Evolutionary conservation across 2,113 vertebrate species (phyloP).

Genomic region (Tichodroma muraria): DNA sequence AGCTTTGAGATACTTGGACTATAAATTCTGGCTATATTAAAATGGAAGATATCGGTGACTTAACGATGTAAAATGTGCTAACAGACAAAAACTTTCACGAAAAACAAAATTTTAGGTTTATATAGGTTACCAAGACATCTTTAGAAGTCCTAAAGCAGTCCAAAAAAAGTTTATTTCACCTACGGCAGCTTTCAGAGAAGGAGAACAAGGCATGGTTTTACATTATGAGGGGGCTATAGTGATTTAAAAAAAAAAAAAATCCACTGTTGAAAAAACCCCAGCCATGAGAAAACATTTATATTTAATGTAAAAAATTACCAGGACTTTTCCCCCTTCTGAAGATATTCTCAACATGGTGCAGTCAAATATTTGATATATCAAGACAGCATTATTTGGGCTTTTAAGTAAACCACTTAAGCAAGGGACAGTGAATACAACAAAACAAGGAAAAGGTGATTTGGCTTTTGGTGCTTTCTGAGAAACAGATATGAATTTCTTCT

Average conservation of each 20-base stretch:
- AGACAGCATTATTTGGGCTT: neutral
- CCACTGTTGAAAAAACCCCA: rapidly evolving
- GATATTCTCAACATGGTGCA: neutral
- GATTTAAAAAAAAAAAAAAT: neutral
- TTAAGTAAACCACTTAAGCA: neutral
- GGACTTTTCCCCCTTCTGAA: neutral
- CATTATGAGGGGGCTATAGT: neutral
- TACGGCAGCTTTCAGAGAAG: neutral
- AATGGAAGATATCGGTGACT: neutral
- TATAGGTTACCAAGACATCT: neutral
- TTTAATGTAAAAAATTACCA: neutral
- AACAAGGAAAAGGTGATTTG: neutral
- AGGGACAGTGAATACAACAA: neutral
- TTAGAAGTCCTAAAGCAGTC: neutral
- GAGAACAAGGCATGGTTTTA: neutral
- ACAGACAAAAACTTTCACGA: neutral
- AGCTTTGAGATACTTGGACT: neutral
- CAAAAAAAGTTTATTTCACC: neutral
- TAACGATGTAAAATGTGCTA: neutral
- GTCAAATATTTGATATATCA: neutral
- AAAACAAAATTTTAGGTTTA: neutral
- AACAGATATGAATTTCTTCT: neutral
- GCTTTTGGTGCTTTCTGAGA: neutral
- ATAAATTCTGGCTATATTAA: neutral
- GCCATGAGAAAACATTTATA: neutral